These are phyloP conservation scores for Nomada ruficornis DNA, from an alignment of 2,888 invertebrate genomes.

Conservation along the genomic window DNA sequence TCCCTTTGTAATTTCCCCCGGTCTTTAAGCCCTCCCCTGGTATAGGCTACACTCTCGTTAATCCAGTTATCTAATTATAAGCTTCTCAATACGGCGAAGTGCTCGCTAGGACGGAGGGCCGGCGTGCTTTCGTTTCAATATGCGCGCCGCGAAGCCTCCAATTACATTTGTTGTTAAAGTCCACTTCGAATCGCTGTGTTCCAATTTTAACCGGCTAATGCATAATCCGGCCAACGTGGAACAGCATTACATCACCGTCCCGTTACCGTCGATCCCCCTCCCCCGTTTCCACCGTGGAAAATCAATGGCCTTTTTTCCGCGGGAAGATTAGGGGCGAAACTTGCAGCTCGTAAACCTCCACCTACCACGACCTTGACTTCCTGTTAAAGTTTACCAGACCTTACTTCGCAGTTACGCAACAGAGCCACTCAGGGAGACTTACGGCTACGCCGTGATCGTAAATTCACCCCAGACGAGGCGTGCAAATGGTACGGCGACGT, in stretches of 20 bases:
- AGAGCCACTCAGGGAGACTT: conserved; percentile 25
- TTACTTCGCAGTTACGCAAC: conserved; percentile 58
- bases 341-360: conserved; percentile 43
- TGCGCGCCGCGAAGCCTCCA: neutral
- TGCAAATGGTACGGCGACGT: conserved; percentile 48
- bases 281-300: neutral
- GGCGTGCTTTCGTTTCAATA: neutral
- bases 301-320: neutral
- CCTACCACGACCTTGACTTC: conserved; percentile 62
- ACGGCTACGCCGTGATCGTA: conserved; percentile 59
- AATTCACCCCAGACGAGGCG: conserved; percentile 54
- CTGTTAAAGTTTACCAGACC: conserved; percentile 51
- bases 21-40: neutral
- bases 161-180: conserved; percentile 6
- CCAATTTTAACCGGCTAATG: conserved; percentile 28
- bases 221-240: conserved; percentile 8
- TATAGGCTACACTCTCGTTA: neutral
- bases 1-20: neutral
- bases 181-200: conserved; percentile 15
- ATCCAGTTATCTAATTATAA: conserved; percentile 2
- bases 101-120: neutral
- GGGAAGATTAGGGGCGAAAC: conserved; percentile 18
- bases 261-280: neutral
- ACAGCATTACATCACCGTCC: neutral
- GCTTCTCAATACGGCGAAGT: neutral